Evolutionary conservation across 2,113 vertebrate genomes (phyloP).

Genomic region (Centropristis striata): DNA sequence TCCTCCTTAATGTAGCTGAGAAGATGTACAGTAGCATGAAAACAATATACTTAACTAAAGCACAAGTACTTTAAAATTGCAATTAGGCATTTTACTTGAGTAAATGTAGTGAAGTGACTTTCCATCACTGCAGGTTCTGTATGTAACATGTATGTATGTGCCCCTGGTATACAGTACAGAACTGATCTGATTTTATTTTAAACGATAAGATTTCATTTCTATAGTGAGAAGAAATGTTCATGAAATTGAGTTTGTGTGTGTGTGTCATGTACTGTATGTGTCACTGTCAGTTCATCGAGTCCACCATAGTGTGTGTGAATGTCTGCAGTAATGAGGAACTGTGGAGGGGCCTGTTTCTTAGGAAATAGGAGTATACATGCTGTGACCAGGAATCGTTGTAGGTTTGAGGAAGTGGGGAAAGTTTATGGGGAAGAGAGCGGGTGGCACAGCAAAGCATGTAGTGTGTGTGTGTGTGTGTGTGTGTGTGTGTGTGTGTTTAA

Average conservation of each 20-base stretch:
- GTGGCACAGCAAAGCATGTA: constrained; percentile 33
- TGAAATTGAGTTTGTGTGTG: background rate
- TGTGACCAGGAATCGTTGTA: constrained; percentile 59
- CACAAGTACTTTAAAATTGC: background rate
- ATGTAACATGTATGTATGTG: background rate
- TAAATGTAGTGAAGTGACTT: background rate
- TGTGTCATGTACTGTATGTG: background rate
- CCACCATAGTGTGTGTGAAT: constrained; percentile 25
- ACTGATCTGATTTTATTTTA: background rate
- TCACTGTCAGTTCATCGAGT: background rate
- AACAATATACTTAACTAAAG: background rate
- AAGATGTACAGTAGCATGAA: background rate
- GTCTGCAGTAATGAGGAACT: constrained; percentile 61
- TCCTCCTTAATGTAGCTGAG: background rate
- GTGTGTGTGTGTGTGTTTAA: constrained; percentile 10
- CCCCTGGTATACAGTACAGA: background rate
- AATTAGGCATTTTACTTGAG: background rate
- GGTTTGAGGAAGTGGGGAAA: constrained; percentile 76
- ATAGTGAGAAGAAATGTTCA: background rate
- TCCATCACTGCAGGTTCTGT: background rate
- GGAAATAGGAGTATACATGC: constrained; percentile 43
- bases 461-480: constrained; percentile 11
- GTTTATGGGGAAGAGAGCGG: constrained; percentile 59
- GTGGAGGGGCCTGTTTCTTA: constrained; percentile 42
- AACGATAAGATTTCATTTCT: background rate